phyloP scores from a whole-genome alignment of 2,113 vertebrate species.

The Coryphaenoides rupestris region DNA sequence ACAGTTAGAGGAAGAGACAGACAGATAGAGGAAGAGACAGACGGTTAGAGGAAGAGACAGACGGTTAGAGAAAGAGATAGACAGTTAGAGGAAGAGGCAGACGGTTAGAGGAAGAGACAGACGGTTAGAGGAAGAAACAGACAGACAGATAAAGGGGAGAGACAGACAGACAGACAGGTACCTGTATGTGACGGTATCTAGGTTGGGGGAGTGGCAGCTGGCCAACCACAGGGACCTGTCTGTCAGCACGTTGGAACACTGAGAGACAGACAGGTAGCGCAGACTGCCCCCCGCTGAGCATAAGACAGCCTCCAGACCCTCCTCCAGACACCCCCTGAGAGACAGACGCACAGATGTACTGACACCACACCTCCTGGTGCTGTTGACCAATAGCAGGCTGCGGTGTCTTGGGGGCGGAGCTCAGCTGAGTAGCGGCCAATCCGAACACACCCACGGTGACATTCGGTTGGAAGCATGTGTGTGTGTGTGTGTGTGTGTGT shows the following conservation, averaged over 20 bases:
- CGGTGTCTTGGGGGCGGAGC: too few species aligned
- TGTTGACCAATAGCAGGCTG: too few species aligned
- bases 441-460: too few species aligned
- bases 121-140: background rate
- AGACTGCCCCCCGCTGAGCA: constrained; percentile 86
- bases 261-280: constrained; percentile 77
- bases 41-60: background rate
- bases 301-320: constrained; percentile 84
- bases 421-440: background rate
- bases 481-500: constrained; percentile 5
- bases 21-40: background rate
- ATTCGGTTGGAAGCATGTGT: background rate
- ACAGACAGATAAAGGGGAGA: constrained; percentile 2
- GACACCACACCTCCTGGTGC: too few species aligned
- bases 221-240: constrained; percentile 91
- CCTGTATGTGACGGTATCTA: constrained; percentile 88
- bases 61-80: background rate
- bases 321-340: constrained; percentile 83
- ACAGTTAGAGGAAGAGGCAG: background rate
- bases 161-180: constrained; percentile 37
- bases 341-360: constrained; percentile 14
- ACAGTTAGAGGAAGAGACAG: background rate
- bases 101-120: background rate
- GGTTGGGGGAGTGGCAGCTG: constrained; percentile 90
- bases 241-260: constrained; percentile 88